phyloP scores from a whole-genome alignment of 1,140 invertebrate species.

The Orius insidiosus region DNA sequence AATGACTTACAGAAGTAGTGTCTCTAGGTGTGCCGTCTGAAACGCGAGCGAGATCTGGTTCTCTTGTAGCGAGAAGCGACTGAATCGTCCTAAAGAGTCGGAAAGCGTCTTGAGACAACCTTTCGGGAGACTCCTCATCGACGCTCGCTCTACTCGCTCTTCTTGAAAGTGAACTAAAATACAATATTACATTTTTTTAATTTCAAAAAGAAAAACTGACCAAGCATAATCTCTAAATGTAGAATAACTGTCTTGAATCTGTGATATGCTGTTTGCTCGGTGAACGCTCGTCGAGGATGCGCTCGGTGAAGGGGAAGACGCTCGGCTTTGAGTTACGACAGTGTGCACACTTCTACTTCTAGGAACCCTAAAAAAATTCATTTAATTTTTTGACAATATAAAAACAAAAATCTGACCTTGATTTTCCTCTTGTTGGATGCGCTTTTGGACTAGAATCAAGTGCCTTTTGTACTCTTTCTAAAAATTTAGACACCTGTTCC shows the following conservation, averaged over 20 bases:
- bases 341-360: constrained; percentile 33
- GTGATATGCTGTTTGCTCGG: constrained; percentile 22
- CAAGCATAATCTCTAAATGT: constrained; percentile 32
- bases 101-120: constrained; percentile 47
- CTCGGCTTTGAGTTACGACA: constrained; percentile 26
- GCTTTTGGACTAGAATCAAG: constrained; percentile 29
- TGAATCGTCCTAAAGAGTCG: constrained; percentile 44
- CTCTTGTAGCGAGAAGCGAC: constrained; percentile 41
- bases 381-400: not conserved
- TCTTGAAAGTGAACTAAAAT: constrained; percentile 18
- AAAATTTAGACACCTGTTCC: constrained; percentile 55
- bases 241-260: constrained; percentile 24
- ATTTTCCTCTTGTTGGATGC: constrained; percentile 15
- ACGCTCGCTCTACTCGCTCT: constrained; percentile 20
- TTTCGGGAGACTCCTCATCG: constrained; percentile 39
- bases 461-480: constrained; percentile 50
- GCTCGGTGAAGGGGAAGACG: constrained; percentile 17
- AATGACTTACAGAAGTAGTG: constrained; percentile 18
- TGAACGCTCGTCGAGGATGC: constrained; percentile 12
- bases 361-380: constrained; percentile 21
- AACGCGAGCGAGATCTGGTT: constrained; percentile 34
- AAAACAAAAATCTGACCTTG: constrained; percentile 12
- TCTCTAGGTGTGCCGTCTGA: constrained; percentile 14
- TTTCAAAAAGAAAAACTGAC: constrained; percentile 21
- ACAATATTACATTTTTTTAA: not conserved